These are phyloP conservation scores for Condylostylus longicornis DNA, from an alignment of 1,140 invertebrate species.

Conservation along the genomic window DNA sequence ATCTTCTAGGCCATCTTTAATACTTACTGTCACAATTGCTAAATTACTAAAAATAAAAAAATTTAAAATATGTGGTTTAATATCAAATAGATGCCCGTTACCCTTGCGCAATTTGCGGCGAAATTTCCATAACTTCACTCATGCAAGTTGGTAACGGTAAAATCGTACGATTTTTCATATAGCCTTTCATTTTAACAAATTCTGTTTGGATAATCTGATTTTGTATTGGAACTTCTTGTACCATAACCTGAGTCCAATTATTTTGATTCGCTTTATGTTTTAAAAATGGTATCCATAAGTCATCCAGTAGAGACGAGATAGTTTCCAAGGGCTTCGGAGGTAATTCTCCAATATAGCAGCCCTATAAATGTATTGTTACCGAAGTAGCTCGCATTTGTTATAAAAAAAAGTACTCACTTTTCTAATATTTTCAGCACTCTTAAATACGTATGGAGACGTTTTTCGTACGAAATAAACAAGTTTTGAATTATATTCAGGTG, in stretches of 20 bases:
- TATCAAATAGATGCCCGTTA: constrained; percentile 14
- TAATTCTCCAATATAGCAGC: too few relatives aligned
- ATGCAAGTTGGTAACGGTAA: constrained; percentile 59
- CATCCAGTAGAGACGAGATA: constrained; percentile 55
- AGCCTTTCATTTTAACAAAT: constrained; percentile 45
- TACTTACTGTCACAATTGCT: constrained; percentile 35
- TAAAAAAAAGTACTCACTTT: too few relatives aligned
- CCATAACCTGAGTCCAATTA: constrained; percentile 54
- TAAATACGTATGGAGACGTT: too few relatives aligned
- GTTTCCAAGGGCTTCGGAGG: constrained; percentile 57
- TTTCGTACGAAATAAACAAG: too few relatives aligned
- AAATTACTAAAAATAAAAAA: constrained; percentile 10
- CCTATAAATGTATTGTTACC: too few relatives aligned
- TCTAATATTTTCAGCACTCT: too few relatives aligned
- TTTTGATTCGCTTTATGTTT: constrained; percentile 44
- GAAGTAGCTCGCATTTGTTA: too few relatives aligned
- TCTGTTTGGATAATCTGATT: constrained; percentile 51
- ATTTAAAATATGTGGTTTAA: not conserved
- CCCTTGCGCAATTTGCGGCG: constrained; percentile 36
- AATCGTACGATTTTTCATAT: constrained; percentile 34
- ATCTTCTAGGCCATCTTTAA: constrained; percentile 53
- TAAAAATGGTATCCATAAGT: constrained; percentile 54
- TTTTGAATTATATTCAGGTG: too few relatives aligned
- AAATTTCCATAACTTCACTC: constrained; percentile 44
- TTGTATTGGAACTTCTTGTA: constrained; percentile 52